These are phyloP conservation scores for Diplosoma virens DNA, from an alignment of 23 tunicate species.

Conservation along the genomic window DNA sequence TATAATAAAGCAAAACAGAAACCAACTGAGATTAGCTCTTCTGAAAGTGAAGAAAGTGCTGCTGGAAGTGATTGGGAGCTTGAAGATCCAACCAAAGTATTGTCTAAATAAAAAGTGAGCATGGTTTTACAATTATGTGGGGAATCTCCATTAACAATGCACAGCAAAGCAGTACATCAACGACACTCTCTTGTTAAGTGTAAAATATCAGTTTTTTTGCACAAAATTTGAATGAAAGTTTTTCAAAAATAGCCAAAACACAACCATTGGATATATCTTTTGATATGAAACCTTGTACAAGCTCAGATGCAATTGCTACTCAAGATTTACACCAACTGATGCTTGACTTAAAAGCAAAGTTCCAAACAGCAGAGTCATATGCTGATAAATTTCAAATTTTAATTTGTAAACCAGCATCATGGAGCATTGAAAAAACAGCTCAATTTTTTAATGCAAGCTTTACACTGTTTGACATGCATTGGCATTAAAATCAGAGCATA, in stretches of 20 bases:
- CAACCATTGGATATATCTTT: constrained; percentile 11
- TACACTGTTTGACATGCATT: constrained; percentile 13
- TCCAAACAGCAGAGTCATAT: background rate
- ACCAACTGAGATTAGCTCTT: background rate
- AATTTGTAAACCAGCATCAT: constrained; percentile 17
- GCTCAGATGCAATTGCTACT: constrained; percentile 25
- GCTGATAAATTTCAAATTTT: constrained; percentile 22
- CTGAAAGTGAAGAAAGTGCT: constrained; percentile 6
- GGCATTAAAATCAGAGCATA: constrained; percentile 5
- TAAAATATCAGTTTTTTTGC: background rate
- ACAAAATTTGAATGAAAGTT: constrained; percentile 12
- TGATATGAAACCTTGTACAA: constrained; percentile 7
- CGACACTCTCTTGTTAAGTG: background rate
- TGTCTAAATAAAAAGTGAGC: constrained; percentile 1
- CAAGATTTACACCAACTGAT: constrained; percentile 16
- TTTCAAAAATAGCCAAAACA: constrained; percentile 31
- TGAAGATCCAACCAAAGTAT: background rate
- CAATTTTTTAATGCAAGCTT: constrained; percentile 16
- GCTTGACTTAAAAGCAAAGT: constrained; percentile 5
- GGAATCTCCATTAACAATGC: constrained; percentile 18
- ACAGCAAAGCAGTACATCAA: constrained; percentile 14
- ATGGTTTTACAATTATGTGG: constrained; percentile 1
- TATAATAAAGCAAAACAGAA: background rate
- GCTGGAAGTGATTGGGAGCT: background rate
- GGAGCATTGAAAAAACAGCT: constrained; percentile 16